These are phyloP conservation scores for Geopemphigus sp. DNA, from an alignment of 1,140 invertebrate species.

Conservation along the genomic window DNA sequence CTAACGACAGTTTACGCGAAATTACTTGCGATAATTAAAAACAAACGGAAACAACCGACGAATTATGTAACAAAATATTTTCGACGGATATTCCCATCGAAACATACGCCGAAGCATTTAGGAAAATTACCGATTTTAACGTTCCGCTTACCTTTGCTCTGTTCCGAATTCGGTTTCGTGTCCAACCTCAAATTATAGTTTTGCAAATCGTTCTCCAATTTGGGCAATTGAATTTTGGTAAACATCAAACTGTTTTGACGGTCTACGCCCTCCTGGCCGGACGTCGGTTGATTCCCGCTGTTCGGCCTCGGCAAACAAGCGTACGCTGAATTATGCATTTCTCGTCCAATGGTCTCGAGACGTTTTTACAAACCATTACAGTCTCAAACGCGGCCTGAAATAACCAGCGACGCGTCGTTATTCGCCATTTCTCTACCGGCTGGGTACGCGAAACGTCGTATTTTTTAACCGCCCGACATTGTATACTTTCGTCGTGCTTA, in stretches of 20 bases:
- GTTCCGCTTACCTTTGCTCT: slow-evolving; percentile 25
- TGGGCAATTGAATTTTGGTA: slow-evolving; percentile 20
- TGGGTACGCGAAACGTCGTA: too few species aligned
- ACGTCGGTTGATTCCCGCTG: not conserved
- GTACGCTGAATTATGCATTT: slow-evolving; percentile 35
- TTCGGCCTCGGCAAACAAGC: slow-evolving; percentile 27
- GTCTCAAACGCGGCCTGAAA: not conserved
- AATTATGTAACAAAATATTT: too few species aligned
- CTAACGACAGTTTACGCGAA: too few species aligned
- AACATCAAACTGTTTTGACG: slow-evolving; percentile 45
- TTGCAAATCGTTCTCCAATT: slow-evolving; percentile 42
- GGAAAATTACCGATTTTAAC: too few species aligned
- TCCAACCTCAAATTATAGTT: slow-evolving; percentile 43
- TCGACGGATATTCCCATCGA: too few species aligned
- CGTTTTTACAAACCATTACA: slow-evolving; percentile 21
- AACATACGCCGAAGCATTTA: too few species aligned
- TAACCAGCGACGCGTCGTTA: not conserved
- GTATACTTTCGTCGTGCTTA: too few species aligned
- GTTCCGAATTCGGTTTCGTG: slow-evolving; percentile 1
- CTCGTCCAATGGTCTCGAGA: not conserved
- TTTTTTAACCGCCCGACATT: too few species aligned
- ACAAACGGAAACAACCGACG: too few species aligned
- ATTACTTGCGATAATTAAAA: too few species aligned
- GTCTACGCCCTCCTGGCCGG: not conserved
- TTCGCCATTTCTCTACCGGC: too few species aligned